Evolutionary conservation across 2,888 invertebrate species (phyloP).

Genomic region (Scaptomyza tumidula): DNA sequence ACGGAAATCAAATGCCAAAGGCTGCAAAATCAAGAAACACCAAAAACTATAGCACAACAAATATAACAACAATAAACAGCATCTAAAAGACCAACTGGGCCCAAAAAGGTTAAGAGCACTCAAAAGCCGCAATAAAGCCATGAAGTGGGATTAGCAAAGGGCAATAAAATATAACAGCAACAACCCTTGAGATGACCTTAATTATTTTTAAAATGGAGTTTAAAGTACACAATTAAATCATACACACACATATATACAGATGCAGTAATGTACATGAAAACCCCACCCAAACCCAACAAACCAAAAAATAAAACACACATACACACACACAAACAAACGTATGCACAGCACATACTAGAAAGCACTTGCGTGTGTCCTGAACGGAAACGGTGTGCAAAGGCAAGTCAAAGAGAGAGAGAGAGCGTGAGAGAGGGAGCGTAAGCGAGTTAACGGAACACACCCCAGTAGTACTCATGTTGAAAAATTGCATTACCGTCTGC

Average conservation of each 20-base stretch:
- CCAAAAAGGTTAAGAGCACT: slow-evolving; percentile 55
- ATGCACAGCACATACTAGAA: slow-evolving; percentile 17
- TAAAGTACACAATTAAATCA: slow-evolving; percentile 47
- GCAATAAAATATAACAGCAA: slow-evolving; percentile 50
- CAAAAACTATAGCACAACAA: slow-evolving; percentile 23
- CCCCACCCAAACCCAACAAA: slow-evolving; percentile 59
- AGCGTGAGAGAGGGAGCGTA: slow-evolving; percentile 24
- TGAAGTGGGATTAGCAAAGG: slow-evolving; percentile 40
- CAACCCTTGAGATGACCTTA: slow-evolving; percentile 66
- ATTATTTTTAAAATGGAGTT: slow-evolving; percentile 70
- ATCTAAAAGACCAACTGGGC: slow-evolving; percentile 20
- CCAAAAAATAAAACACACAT: slow-evolving; percentile 16
- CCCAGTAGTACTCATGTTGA: slow-evolving; percentile 44
- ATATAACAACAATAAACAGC: slow-evolving; percentile 23
- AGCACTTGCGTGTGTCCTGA: slow-evolving; percentile 69
- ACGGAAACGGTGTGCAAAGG: slow-evolving; percentile 46
- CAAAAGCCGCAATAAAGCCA: slow-evolving; percentile 44
- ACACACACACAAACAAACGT: slow-evolving; percentile 1
- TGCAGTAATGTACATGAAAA: slow-evolving; percentile 6
- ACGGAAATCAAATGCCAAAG: slow-evolving; percentile 58
- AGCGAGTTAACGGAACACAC: slow-evolving; percentile 67
- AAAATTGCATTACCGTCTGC: slow-evolving; percentile 46
- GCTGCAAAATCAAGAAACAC: slow-evolving; percentile 16
- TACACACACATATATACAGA: neutral
- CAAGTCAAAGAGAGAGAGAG: slow-evolving; percentile 23